Percentiles rank a stretch among this genome's conserved stretches.
These are phyloP conservation scores for Alviniconcha marisindica DNA, from an alignment of 1,140 invertebrate genomes.

Conservation along the genomic window DNA sequence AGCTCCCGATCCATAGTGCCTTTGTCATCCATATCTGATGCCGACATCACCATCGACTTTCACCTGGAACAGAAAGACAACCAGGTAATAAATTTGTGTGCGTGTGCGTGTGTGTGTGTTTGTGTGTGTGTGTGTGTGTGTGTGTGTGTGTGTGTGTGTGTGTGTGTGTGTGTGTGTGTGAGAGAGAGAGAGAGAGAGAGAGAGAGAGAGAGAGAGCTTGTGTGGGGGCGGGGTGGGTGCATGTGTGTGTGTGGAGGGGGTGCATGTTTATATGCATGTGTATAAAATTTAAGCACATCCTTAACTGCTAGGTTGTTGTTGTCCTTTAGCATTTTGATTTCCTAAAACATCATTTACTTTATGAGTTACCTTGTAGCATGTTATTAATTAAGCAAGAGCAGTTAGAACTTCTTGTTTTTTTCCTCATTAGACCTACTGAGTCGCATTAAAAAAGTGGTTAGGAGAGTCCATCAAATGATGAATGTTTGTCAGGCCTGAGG, in stretches of 20 bases:
- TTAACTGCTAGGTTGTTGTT: no score
- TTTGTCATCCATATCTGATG: constrained; percentile 62
- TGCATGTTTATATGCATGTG: background rate
- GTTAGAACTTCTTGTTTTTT: no score
- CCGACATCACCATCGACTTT: constrained; percentile 64
- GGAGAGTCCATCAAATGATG: no score
- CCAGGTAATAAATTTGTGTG: constrained; percentile 1
- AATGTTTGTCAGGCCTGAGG: no score
- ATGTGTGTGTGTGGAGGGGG: background rate
- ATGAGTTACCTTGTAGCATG: no score
- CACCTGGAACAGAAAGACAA: constrained; percentile 55
- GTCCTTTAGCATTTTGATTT: no score
- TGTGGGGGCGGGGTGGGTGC: background rate
- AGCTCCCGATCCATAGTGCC: background rate
- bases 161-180: background rate
- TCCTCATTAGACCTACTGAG: no score
- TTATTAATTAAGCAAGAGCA: no score
- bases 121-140: background rate
- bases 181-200: background rate
- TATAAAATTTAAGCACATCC: no score
- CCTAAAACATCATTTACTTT: no score
- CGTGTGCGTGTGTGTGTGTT: background rate
- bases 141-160: constrained; percentile 12
- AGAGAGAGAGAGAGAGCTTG: background rate
- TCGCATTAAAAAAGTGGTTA: no score